phyloP scores from a whole-genome alignment of 2,113 vertebrate genomes.

The Murina feae region DNA sequence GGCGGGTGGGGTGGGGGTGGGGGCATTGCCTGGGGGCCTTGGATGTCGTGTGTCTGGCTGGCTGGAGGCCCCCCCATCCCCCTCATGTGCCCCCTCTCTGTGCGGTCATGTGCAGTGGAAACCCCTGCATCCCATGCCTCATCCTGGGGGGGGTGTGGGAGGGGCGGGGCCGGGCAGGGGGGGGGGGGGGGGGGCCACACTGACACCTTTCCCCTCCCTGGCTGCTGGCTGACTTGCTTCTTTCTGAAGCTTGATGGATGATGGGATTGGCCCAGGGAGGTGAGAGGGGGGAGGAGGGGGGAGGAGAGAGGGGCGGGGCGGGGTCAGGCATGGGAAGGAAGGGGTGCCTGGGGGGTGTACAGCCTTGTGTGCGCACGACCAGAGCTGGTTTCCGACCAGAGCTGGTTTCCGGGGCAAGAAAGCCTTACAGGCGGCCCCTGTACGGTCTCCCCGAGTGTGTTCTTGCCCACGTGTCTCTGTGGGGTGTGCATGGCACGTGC shows the following conservation, averaged over 20 bases:
- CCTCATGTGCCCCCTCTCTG: neutral
- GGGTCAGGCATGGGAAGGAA: slow-evolving; percentile 9
- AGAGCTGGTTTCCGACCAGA: neutral
- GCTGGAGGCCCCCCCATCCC: neutral
- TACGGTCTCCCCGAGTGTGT: neutral
- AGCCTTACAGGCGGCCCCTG: neutral
- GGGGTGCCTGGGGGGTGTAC: slow-evolving; percentile 24
- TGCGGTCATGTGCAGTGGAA: neutral
- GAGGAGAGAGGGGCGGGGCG: neutral
- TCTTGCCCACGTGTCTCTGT: neutral
- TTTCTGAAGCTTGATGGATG: slow-evolving; percentile 69
- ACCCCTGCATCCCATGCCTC: neutral
- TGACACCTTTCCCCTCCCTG: slow-evolving; percentile 65
- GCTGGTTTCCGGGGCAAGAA: neutral
- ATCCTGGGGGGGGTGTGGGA: neutral
- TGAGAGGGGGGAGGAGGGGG: slow-evolving; percentile 52
- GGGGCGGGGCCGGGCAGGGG: neutral
- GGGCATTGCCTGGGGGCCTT: neutral
- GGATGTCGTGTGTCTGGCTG: neutral
- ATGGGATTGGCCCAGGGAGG: slow-evolving; percentile 70
- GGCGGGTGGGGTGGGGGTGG: no score
- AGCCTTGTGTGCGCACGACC: neutral
- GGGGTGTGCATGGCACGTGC: neutral
- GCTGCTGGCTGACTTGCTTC: slow-evolving; percentile 71
- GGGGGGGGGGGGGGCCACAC: neutral